Evolutionary conservation across 1,140 invertebrate species (phyloP).

Genomic region (Asbolus verrucosus): DNA sequence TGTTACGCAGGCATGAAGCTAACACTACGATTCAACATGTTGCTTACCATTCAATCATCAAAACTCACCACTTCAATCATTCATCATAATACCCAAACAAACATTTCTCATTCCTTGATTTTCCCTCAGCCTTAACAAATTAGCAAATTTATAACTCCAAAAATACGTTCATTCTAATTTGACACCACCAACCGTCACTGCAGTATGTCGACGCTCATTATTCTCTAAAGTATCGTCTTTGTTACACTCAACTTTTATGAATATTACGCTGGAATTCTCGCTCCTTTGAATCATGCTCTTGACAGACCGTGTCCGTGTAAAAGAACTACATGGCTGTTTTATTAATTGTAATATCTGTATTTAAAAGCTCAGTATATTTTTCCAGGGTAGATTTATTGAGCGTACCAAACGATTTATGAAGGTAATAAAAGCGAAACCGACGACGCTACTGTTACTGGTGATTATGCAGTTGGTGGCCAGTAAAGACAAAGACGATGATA

Average conservation of each 20-base stretch:
- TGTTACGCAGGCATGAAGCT: neutral
- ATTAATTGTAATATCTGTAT: slow-evolving; percentile 39
- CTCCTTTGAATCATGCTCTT: neutral
- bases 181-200: neutral
- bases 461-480: slow-evolving; percentile 29
- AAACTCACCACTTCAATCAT: slow-evolving; percentile 17
- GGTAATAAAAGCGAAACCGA: slow-evolving; percentile 30
- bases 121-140: slow-evolving; percentile 9
- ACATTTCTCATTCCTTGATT: neutral
- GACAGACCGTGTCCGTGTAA: neutral
- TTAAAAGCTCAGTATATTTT: slow-evolving; percentile 38
- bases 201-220: slow-evolving; percentile 8
- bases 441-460: slow-evolving; percentile 30
- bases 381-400: slow-evolving; percentile 34
- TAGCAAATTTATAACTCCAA: slow-evolving; percentile 1
- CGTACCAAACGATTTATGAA: slow-evolving; percentile 19
- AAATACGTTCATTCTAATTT: neutral
- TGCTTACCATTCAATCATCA: slow-evolving; percentile 28
- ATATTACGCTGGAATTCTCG: neutral
- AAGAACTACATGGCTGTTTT: slow-evolving; percentile 10
- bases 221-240: neutral
- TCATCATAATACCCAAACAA: slow-evolving; percentile 4
- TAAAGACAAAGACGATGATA: slow-evolving; percentile 17
- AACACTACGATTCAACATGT: slow-evolving; percentile 22
- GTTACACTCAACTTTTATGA: too few species aligned